These are phyloP conservation scores for Styela plicata DNA, from an alignment of 23 tunicate species.

Conservation along the genomic window DNA sequence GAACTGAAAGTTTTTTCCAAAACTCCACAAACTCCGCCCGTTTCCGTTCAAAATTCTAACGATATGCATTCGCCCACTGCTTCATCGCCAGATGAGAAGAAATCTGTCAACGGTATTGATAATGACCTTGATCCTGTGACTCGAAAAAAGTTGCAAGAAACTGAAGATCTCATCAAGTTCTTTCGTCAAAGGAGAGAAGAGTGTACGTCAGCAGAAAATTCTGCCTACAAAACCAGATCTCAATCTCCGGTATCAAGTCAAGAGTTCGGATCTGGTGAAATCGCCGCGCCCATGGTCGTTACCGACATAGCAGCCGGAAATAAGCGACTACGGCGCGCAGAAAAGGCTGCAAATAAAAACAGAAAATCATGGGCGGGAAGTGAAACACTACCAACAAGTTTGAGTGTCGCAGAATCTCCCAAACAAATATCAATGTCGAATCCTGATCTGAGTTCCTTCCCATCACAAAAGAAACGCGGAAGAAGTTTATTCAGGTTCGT, in stretches of 20 bases:
- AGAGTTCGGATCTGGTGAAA: neutral
- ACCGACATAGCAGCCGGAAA: constrained; percentile 28
- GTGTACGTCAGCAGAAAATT: neutral
- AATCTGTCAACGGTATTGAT: neutral
- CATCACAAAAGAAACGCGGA: constrained; percentile 10
- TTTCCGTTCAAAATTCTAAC: neutral
- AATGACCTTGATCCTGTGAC: constrained; percentile 2
- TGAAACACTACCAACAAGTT: constrained; percentile 4
- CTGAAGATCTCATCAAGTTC: constrained; percentile 19
- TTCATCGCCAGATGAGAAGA: neutral
- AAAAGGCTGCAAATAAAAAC: constrained; percentile 27
- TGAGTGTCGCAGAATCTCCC: neutral
- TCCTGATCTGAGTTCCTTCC: constrained; percentile 14
- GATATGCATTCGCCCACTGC: too few relatives aligned
- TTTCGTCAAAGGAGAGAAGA: constrained; percentile 16
- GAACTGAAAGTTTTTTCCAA: neutral
- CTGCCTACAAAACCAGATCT: neutral
- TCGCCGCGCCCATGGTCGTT: neutral
- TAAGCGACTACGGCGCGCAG: constrained; percentile 17
- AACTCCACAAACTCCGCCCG: neutral
- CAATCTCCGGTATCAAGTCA: neutral
- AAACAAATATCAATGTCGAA: constrained; percentile 13
- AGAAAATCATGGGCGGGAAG: constrained; percentile 31
- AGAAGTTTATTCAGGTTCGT: constrained; percentile 18
- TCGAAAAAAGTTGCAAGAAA: constrained; percentile 19